Evolutionary conservation across 2,888 invertebrate genomes (phyloP), one percentile per base, ranked within the genome.

Genomic region (Nephrotoma flavescens): DNA sequence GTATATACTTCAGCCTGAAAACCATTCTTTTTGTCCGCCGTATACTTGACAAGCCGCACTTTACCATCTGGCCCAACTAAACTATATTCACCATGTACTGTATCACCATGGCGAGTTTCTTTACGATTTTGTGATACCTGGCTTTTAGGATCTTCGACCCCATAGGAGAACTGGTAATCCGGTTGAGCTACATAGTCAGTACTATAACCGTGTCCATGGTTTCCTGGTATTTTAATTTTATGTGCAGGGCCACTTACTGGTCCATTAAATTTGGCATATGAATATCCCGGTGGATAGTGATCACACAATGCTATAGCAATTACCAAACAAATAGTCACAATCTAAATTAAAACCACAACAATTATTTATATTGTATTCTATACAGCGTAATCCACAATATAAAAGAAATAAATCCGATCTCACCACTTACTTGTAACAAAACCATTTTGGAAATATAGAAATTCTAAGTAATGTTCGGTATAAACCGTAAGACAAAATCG

Each of bases 31-130:
- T 94, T 93, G 90, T 96, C 96, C 9, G 96, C 95, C 0, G 94
- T 94, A 89, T 96, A 96, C 89, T 94, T 93, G 83, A 96, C 96
- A 86, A 94, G 93, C 89, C 96, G 92, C 87, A 95, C 92, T 87
- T 94, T 93, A 88, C 96, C 96, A 90, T 96, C 96, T 71, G 96
- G 94, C 90, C 96, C 96, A 57, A 96, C 93, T 44, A 96, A 91
- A 84, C 94, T 94, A 88, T 96, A 96, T 90, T 96, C 95, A 31
- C 96, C 96, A 45, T 92, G 93, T 12, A 96, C 95, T 0, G 93
- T 93, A 89, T 96, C 95, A 2, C 96, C 96, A 89, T 95, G 93
- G 87, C 96, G 93, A 6, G 93, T 93, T 90, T 96, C 96, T 88
- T 95, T 93, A 88, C 95, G 95, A 89, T 94, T 94, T 91, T 96